Evolutionary conservation across 2,888 invertebrate species (phyloP), one percentile per base, ranked within the genome.

Genomic region (Anticlea derivata): DNA sequence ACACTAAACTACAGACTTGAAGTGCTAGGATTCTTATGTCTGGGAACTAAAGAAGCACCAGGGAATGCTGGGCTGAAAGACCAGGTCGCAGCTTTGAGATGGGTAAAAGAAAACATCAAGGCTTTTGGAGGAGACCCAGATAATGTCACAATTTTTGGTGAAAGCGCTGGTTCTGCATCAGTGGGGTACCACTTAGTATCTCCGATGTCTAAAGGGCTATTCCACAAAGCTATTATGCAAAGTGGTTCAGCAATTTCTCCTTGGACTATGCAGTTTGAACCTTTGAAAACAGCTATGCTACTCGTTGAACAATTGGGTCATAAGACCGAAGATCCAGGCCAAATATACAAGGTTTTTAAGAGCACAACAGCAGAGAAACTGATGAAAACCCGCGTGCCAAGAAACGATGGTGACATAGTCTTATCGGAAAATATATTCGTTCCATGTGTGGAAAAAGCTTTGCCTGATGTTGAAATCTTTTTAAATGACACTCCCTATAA

Each of bases 41-140:
- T 90, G 1, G 82, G 86, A 2, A 87, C 78, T 1, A 71, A 83
- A 58, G 84, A 86, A 58, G 89, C 86, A 4, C 83, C 88, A 1
- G 89, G 89, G 1, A 90, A 89, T 30, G 77, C 68, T 0, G 90
- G 89, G 0, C 35, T 89, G n/a, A 89, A 86, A 64, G 90, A 90
- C 51, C 90, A 90, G 64, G 78, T 83, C 0, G 73, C 73, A 66
- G 88, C 86, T 0, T 54, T 90, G 4, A 75, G 68, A 31, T 90
- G 90, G 90, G 69, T 89, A 0, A 70, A 75, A 23, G 66, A 55
- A 12, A 88, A 89, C 55, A 87, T 89, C 1, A 65, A 55, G 59
- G 71, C 56, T 0, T 89, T 90, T 40, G 86, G 85, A 41, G 90
- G 89, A 3, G 80, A 90, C 61, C 84, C 86, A 0, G 71, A 85